phyloP scores from a whole-genome alignment of 2,888 invertebrate species.

The Drosophila sordidapex region DNA sequence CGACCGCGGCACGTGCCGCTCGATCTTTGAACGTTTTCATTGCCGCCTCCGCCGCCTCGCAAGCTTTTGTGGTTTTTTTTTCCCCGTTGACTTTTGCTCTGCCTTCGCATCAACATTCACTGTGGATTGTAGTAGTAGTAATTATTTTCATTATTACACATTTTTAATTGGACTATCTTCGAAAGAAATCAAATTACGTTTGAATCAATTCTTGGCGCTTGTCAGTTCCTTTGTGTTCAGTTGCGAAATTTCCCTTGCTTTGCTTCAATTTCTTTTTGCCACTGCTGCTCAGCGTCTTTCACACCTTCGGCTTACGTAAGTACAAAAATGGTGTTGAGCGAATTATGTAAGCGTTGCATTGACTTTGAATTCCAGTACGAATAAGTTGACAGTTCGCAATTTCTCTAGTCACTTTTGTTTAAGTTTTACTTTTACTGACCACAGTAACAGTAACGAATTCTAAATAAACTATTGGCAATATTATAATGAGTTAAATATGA shows the following conservation, averaged over 20 bases:
- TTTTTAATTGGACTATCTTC: conserved; percentile 46
- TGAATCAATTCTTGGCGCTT: conserved; percentile 48
- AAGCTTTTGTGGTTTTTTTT: conserved; percentile 42
- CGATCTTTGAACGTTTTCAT: conserved; percentile 61
- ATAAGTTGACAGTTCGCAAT: conserved; percentile 62
- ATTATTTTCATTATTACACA: conserved; percentile 43
- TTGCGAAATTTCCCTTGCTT: conserved; percentile 41
- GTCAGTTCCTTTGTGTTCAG: conserved; percentile 30
- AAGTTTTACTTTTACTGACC: conserved; percentile 31
- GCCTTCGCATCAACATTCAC: conserved; percentile 25
- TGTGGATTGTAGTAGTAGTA: conserved; percentile 21
- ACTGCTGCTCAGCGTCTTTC: conserved; percentile 41
- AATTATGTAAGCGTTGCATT: conserved; percentile 73
- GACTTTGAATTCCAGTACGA: conserved; percentile 65
- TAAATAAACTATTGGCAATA: background rate
- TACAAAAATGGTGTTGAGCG: conserved; percentile 14
- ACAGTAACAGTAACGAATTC: too few relatives aligned
- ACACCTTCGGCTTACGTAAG: conserved; percentile 50
- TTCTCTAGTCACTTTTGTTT: conserved; percentile 14
- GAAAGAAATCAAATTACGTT: conserved; percentile 1
- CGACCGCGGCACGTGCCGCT: conserved; percentile 74
- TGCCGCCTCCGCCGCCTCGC: conserved; percentile 39
- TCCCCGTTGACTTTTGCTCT: conserved; percentile 60
- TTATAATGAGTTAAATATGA: background rate
- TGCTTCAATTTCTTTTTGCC: conserved; percentile 36